Evolutionary conservation across 2,888 invertebrate genomes (phyloP), one percentile per base, ranked within the genome.

Genomic region (Polydrusus tereticollis): DNA sequence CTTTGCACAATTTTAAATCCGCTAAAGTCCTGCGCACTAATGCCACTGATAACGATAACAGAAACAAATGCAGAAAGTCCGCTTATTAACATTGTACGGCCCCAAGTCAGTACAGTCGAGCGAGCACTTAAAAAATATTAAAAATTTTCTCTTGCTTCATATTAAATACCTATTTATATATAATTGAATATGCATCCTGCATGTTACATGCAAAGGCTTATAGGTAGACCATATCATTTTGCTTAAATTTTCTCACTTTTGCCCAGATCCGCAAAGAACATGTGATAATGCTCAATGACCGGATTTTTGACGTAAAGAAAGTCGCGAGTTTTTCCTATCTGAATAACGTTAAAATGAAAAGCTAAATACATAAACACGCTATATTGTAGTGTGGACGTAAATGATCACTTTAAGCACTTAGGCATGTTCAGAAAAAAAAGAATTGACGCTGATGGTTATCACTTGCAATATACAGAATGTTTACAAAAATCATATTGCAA

Each of bases 1-100:
- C 68, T 78, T 60, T 76, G 73, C 20, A 80, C 69, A 59, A 80
- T 59, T 41, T 72, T 55, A 14, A 77, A 75, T 29, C 78, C 77
- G 23, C 20, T 50, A 43, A 26, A 16, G 18, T 62, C 41, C 8
- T 29, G 10, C 14, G 20, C 52, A 59, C 57, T 43, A 16, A 20
- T 33, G 33, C 41, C 64, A 75, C 63, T 60, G 64, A 47, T 21
- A 77, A 71, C 47, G 67, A 36, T 18, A 73, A 20, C 45, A 75
- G 69, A 50, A 64, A 73, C 43, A 45, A 63, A 43, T 66, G 59
- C 69, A 68, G 47, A 73, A 71, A 72, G 10, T 7, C 45, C 12
- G 26, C 14, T 47, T 29, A 50, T 50, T 33, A 47, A 65, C 70
- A 70, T 70, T 18, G 2, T 33, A 21, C 26, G 7, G 33, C 20